Conservation (phyloP, 2,113 vertebrate genomes). For the Embiotoca jacksoni region DNA sequence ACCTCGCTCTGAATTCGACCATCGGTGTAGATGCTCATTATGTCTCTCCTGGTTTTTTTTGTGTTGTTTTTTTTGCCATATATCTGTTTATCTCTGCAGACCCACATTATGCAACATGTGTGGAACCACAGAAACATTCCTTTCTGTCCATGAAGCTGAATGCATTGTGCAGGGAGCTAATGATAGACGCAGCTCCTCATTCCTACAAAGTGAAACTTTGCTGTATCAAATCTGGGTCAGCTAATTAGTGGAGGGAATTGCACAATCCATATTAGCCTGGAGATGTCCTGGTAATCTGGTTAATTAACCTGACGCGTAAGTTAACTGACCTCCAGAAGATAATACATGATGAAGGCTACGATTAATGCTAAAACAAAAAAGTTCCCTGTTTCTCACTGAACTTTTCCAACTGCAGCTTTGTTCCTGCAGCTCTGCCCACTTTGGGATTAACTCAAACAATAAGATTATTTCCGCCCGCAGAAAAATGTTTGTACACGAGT, state of each 20-base stretch:
- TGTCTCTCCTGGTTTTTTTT: no score
- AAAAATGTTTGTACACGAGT: conserved; percentile 39
- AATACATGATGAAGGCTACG: background rate
- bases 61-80: no score
- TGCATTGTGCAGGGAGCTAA: no score
- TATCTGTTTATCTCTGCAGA: no score
- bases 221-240: background rate
- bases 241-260: background rate
- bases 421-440: conserved; percentile 29
- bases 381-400: conserved; percentile 6
- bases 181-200: no score
- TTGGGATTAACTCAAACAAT: conserved; percentile 61
- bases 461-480: conserved; percentile 46
- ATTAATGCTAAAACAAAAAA: background rate
- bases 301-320: background rate
- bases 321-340: background rate
- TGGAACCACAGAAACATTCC: no score
- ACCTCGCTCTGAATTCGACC: no score
- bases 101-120: no score
- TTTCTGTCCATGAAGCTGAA: no score
- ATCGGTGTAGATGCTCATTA: no score
- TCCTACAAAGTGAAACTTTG: background rate
- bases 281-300: conserved; percentile 11
- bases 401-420: conserved; percentile 41
- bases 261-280: background rate